Base-by-base conservation (phyloP, 1,140 invertebrate genomes). In the Microplitis demolitor region DNA sequence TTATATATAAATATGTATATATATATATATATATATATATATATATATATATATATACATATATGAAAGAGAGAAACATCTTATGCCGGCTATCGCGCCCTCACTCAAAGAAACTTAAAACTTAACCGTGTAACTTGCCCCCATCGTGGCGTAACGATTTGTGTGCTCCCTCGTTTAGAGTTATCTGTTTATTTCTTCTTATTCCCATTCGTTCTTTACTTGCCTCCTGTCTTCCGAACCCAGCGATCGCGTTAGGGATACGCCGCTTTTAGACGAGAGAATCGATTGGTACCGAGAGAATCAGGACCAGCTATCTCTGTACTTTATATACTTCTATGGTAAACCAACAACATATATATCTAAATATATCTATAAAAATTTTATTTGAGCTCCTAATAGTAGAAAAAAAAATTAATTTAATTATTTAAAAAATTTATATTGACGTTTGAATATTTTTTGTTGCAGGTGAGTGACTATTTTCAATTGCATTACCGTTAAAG, bases 401-500 rank as follows among this genome's bases (percentile, higher is more conserved):
- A 51, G 63, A 51, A 35, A 66, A 45, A 45, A 66, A 37, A 31
- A 58, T 58, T 13, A 63, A 37, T 5, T 3, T 63, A 37, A 14
- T 14, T 68, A 56, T 62, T 66, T 3, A 51, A 3, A 4, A 35
- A 24, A 24, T 24, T 24, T 24, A 24, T 24, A 24, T 24, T 24
- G 24, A 24, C 24, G 24, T 24, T 24, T 24, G 24, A 62, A 68
- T 76, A 58, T 73, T 73, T 71, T 66, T 31, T 76, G 71, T 76
- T 76, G 4, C 71, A 73, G 71, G 74, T 76, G 58, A 76, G 72
- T 74, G 56, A 54, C 50, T 56, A 24, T 53, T 24, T 24, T 51
- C 35, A 67, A 67, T 54, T 33, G 35, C 50, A 71, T n/a, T 63
- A 71, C 51, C 62, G 70, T 72, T 72, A 56, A 72, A 72, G 69